Conservation (phyloP, 2,113 vertebrate species). For the Pangasianodon gigas region DNA sequence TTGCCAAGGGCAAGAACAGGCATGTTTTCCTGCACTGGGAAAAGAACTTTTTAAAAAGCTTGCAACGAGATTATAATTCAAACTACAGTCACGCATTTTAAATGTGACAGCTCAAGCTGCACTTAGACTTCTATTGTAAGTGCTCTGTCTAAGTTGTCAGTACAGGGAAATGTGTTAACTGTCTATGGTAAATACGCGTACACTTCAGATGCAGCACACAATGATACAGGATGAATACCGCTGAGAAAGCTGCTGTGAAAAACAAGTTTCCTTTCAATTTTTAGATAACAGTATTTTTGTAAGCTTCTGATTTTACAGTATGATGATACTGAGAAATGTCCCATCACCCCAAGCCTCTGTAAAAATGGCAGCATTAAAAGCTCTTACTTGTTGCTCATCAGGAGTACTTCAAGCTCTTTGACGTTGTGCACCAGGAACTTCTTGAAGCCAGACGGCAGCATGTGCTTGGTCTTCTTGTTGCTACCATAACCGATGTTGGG, state of each 20-base stretch:
- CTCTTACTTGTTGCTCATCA: conserved; percentile 99
- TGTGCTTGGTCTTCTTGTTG: conserved; percentile 97
- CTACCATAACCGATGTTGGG: conserved; percentile 98
- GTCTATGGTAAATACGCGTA: not conserved
- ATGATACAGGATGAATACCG: not conserved
- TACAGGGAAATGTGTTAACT: not conserved
- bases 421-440: conserved; percentile 96
- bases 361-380: not conserved
- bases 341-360: not conserved
- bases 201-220: not conserved
- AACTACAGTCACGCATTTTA: not conserved
- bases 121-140: not conserved
- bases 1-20: not conserved
- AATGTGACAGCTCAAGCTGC: not conserved
- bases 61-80: not conserved
- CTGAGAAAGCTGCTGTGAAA: not conserved
- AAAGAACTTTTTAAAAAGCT: not conserved
- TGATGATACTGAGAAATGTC: not conserved
- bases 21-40: not conserved
- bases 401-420: conserved; percentile 94
- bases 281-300: not conserved
- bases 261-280: not conserved
- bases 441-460: conserved; percentile 92
- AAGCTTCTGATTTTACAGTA: not conserved
- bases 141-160: not conserved